Evolutionary conservation across 2,113 vertebrate species (phyloP).

Genomic region (Pandion haliaetus): DNA sequence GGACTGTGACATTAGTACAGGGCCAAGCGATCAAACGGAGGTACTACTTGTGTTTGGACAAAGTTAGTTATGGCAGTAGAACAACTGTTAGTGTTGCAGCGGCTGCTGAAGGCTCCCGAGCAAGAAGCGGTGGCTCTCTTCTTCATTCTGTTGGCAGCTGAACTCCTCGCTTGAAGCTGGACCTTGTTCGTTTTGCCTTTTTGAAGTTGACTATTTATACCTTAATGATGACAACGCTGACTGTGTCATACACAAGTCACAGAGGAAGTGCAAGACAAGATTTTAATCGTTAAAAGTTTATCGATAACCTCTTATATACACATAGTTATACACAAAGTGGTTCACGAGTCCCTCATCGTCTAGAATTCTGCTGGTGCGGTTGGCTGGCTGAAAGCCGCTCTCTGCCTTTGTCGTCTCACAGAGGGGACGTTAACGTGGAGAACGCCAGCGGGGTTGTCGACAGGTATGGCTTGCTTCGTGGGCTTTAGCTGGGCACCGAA

Average conservation of each 20-base stretch:
- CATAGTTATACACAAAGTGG: conserved; percentile 76
- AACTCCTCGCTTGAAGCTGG: neutral
- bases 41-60: neutral
- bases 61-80: neutral
- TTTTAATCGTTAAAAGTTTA: conserved; percentile 75
- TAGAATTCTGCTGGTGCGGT: conserved; percentile 45
- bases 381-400: neutral
- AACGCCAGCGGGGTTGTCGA: neutral
- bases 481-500: conserved; percentile 85
- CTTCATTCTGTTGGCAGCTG: neutral
- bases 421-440: neutral
- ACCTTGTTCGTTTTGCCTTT: neutral
- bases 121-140: neutral
- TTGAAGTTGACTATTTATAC: neutral
- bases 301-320: conserved; percentile 80
- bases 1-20: too few species aligned
- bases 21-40: neutral
- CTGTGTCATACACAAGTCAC: neutral
- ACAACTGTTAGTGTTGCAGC: rapidly evolving
- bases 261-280: conserved; percentile 43
- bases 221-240: rapidly evolving
- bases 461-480: neutral
- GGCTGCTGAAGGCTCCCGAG: neutral
- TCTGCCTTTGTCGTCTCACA: neutral
- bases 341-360: conserved; percentile 41